Conservation (phyloP, 2,113 vertebrate genomes). For the Lutjanus erythropterus region DNA sequence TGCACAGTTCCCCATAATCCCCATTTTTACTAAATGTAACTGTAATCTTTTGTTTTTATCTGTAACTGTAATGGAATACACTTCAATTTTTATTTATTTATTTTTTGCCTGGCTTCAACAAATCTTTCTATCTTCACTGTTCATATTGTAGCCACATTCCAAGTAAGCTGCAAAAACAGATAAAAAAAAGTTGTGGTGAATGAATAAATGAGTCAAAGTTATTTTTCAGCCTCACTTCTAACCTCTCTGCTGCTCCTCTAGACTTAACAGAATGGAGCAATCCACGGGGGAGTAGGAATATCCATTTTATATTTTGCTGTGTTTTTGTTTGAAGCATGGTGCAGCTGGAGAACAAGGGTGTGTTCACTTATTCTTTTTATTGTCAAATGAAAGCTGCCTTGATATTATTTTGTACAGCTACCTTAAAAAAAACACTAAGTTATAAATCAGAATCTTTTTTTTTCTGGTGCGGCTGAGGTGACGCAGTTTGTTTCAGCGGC, state of each 20-base stretch:
- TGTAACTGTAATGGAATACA: no score
- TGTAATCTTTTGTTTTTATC: no score
- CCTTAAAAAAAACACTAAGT: neutral
- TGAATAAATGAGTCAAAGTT: neutral
- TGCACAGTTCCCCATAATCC: no score
- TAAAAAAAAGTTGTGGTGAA: neutral
- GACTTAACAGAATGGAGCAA: conserved; percentile 8
- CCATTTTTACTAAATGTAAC: no score
- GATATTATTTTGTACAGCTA: neutral
- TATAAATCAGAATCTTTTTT: neutral
- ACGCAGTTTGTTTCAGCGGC: neutral
- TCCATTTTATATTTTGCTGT: conserved; percentile 29
- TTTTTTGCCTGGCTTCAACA: no score
- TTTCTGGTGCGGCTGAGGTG: no score
- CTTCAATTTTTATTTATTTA: no score
- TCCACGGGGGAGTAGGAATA: neutral
- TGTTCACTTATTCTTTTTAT: neutral
- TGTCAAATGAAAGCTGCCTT: neutral
- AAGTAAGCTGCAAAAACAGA: neutral
- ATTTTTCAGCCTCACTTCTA: neutral
- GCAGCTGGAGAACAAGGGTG: neutral
- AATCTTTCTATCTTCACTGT: neutral
- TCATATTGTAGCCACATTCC: neutral
- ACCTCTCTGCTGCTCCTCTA: conserved; percentile 13
- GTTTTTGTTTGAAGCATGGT: conserved; percentile 10